Percentiles rank a stretch among this genome's conserved stretches.
These are phyloP conservation scores for Belonocnema kinseyi DNA, from an alignment of 1,140 invertebrate genomes.

Conservation along the genomic window DNA sequence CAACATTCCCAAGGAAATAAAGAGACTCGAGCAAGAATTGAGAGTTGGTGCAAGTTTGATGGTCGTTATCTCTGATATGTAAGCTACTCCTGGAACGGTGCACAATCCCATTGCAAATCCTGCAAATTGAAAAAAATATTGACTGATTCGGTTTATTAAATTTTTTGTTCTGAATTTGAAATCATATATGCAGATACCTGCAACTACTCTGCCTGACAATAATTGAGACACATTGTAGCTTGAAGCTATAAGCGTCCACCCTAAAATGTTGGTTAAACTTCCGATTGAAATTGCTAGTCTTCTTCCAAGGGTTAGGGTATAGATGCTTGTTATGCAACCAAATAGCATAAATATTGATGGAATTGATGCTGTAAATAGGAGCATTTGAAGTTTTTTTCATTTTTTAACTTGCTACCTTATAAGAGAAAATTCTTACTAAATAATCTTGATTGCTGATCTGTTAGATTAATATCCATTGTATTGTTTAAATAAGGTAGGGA, in stretches of 20 bases:
- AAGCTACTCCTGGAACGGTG: slow-evolving; percentile 58
- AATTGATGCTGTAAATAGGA: slow-evolving; percentile 43
- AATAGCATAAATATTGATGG: slow-evolving; percentile 39
- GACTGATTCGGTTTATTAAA: not conserved
- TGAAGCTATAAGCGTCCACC: slow-evolving; percentile 73
- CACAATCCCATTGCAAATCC: slow-evolving; percentile 66
- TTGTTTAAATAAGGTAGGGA: slow-evolving; percentile 53
- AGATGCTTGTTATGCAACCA: slow-evolving; percentile 41
- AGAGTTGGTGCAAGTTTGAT: slow-evolving; percentile 76
- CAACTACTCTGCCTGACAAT: slow-evolving; percentile 71
- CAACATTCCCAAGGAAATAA: slow-evolving; percentile 78
- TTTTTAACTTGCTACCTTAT: too few relatives aligned
- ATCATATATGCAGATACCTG: slow-evolving; percentile 47
- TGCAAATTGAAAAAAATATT: slow-evolving; percentile 36
- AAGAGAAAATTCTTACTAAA: slow-evolving; percentile 43
- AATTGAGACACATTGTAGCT: slow-evolving; percentile 56
- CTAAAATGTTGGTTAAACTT: slow-evolving; percentile 67
- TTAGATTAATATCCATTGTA: slow-evolving; percentile 35
- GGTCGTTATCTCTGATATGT: slow-evolving; percentile 79
- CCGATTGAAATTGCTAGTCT: slow-evolving; percentile 67
- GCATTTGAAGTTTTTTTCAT: too few relatives aligned
- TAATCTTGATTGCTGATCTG: slow-evolving; percentile 39
- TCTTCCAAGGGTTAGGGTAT: slow-evolving; percentile 66
- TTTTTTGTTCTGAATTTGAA: not conserved
- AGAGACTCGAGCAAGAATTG: slow-evolving; percentile 77